phyloP scores from a whole-genome alignment of 2,113 vertebrate genomes.

The Isurus oxyrinchus region DNA sequence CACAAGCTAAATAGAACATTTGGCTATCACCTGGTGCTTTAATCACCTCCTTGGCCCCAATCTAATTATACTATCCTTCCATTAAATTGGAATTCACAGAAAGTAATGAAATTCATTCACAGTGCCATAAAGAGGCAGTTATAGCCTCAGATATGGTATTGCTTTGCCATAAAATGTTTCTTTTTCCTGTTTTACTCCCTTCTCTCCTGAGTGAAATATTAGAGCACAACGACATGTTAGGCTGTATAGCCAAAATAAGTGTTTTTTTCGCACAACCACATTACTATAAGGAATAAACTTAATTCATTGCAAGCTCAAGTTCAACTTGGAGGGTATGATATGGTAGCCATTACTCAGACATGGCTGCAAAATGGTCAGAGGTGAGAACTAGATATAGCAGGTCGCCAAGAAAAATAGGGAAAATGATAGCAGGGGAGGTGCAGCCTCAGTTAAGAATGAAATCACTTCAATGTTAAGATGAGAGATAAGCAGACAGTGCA shows the following conservation, averaged over 20 bases:
- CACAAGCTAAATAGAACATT: constrained; percentile 9
- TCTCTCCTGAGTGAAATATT: neutral
- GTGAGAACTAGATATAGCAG: neutral
- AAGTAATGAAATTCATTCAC: neutral
- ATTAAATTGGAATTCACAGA: constrained; percentile 4
- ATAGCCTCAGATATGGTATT: neutral
- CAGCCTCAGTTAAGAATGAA: neutral
- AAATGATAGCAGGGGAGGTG: neutral
- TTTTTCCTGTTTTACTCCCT: neutral
- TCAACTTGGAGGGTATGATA: neutral
- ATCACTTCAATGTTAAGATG: neutral
- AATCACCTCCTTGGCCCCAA: neutral
- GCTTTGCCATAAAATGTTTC: neutral
- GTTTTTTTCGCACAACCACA: neutral
- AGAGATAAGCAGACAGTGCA: neutral
- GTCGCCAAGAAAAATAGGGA: neutral
- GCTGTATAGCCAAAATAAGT: neutral
- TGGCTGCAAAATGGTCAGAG: neutral
- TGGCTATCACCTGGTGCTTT: constrained; percentile 12
- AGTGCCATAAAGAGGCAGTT: neutral
- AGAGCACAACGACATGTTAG: neutral
- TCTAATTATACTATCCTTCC: neutral
- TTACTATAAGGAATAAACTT: neutral
- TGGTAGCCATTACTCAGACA: neutral
- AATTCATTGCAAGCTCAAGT: neutral